Percentiles rank a stretch among this genome's conserved stretches.
These are phyloP conservation scores for Galago senegalensis DNA, from an alignment of 2,797 vertebrate genomes.

Conservation along the genomic window DNA sequence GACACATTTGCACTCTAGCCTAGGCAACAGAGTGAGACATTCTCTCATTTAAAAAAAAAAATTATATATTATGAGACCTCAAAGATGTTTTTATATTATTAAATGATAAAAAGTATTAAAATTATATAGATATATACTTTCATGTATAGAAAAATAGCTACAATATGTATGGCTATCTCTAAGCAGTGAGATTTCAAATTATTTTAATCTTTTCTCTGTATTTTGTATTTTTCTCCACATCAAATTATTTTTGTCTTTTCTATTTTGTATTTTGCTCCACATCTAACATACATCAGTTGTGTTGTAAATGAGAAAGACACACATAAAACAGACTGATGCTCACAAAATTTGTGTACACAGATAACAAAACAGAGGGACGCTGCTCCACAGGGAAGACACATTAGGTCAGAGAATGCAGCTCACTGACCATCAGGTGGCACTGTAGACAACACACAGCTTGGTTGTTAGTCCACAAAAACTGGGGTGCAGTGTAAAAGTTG, in stretches of 20 bases:
- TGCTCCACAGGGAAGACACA: not conserved
- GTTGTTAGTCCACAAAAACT: not conserved
- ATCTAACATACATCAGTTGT: not conserved
- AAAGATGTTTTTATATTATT: not conserved
- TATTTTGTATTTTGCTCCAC: not conserved
- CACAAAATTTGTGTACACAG: not conserved
- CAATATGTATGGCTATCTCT: not conserved
- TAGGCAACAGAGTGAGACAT: too few species aligned
- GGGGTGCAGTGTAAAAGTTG: fast-evolving
- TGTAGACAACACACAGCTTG: conserved; percentile 31
- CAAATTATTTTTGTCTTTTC: not conserved
- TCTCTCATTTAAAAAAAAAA: too few species aligned
- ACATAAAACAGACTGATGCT: not conserved
- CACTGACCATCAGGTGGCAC: conserved; percentile 10
- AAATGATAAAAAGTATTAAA: not conserved
- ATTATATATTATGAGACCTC: too few species aligned
- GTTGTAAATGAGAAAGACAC: not conserved
- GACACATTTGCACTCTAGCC: too few species aligned
- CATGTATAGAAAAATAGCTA: not conserved
- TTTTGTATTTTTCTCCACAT: not conserved
- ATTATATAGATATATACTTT: not conserved
- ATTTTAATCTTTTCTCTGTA: not conserved
- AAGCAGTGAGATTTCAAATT: not conserved
- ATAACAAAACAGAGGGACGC: not conserved
- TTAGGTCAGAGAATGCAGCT: not conserved